Base-by-base conservation (phyloP, 2,797 vertebrate genomes). In the Balearica regulorum region DNA sequence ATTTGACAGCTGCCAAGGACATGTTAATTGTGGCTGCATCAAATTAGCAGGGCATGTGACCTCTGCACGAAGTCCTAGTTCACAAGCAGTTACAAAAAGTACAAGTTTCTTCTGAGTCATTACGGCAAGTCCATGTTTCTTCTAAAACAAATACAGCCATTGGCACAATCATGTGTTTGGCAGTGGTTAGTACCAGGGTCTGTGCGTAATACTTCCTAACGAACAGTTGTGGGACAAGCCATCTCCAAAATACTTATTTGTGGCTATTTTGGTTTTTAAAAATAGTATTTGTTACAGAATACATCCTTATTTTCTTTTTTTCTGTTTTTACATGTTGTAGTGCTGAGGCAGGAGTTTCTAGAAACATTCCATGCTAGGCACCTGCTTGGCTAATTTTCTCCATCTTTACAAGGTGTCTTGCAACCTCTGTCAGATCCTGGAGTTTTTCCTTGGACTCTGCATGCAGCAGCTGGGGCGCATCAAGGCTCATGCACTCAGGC, bases 391-490 rank as follows among this genome's bases (percentile, higher is more conserved):
- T 95, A 51, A 76, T 81, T 89, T 83, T 72, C 95, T 83, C 60
- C 55, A 58, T 79, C 86, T 95, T 96, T 92, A 93, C 64, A 93
- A 96, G 80, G 72, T 95, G 41, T 91, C 83, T 69, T 75, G 78
- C 93, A 93, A 44, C 21, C 71, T 93, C 70, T 95, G 88, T 92
- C 93, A 93, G 78, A 93, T 78, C 37, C 65, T 79, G 53, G 51
- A 54, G 69, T 60, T 76, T 87, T 87, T 89, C n/a, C 26, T 53
- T 54, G 16, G 12, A 37, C 25, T 95, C 64, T 73, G 71, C 65
- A 20, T 39, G 58, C 53, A 75, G 87, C 89, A 95, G 78, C 93
- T 95, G 75, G 64, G 91, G 68, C 58, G 55, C 44, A 95, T 96
- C 92, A 95, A 61, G 87, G 58, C 96, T 75, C 49, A 31, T 88